phyloP scores from a whole-genome alignment of 2,113 vertebrate genomes.

The Dipodomys stephensi region DNA sequence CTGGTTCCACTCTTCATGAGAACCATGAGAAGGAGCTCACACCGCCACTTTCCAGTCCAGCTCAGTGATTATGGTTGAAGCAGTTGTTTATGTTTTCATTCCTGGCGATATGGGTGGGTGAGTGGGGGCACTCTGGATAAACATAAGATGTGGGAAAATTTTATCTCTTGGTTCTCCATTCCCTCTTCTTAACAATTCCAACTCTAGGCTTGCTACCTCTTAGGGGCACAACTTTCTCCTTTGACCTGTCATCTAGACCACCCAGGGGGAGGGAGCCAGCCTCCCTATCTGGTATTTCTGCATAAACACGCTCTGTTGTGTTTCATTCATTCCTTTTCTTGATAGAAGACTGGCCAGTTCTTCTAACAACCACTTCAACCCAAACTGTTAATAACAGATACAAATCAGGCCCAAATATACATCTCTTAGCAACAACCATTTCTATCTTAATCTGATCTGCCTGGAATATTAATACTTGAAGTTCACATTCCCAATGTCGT shows the following conservation, averaged over 20 bases:
- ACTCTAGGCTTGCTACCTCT: neutral
- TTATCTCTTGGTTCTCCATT: conserved; percentile 23
- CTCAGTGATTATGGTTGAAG: conserved; percentile 19
- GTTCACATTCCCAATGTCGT: neutral
- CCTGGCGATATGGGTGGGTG: neutral
- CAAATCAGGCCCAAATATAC: neutral
- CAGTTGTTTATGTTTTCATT: conserved; percentile 64
- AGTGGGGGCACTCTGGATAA: conserved; percentile 35
- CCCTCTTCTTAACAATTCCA: neutral
- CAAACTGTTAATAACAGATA: neutral
- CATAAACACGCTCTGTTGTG: neutral
- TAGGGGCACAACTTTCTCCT: neutral
- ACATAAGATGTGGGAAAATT: conserved; percentile 47
- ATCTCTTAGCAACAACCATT: neutral
- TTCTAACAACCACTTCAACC: neutral
- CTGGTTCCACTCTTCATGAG: neutral
- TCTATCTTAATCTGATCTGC: neutral
- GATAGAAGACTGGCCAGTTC: neutral
- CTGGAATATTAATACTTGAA: neutral
- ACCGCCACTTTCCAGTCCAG: neutral
- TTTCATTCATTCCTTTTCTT: neutral
- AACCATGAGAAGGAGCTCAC: neutral
- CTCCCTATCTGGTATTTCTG: neutral
- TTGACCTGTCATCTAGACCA: neutral
- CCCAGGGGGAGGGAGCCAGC: neutral